These are phyloP conservation scores for Heterotilapia buettikoferi DNA, from an alignment of 2,113 vertebrate genomes.

Conservation along the genomic window DNA sequence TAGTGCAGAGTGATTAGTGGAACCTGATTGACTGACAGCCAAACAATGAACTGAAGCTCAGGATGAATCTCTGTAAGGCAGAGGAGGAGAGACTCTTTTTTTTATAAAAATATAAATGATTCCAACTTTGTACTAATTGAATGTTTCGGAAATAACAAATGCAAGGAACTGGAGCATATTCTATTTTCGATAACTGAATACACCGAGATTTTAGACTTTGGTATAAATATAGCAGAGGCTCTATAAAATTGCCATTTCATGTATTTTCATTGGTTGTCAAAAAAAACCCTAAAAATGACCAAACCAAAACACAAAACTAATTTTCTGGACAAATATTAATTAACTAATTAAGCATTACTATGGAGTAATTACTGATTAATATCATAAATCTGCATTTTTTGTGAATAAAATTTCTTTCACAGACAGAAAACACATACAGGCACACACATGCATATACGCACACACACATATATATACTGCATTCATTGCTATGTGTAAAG, in stretches of 20 bases:
- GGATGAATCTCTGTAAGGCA: not conserved
- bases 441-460: not conserved
- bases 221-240: not conserved
- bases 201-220: not conserved
- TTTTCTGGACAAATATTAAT: not conserved
- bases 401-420: not conserved
- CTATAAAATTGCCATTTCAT: not conserved
- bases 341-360: not conserved
- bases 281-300: rapidly evolving
- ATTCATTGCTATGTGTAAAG: not conserved
- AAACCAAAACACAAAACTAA: not conserved
- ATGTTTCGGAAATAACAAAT: rapidly evolving
- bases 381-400: not conserved
- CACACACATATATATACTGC: not conserved
- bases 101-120: not conserved
- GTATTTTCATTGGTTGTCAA: not conserved
- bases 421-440: not conserved
- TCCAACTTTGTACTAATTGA: not conserved
- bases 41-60: not conserved
- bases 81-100: not conserved
- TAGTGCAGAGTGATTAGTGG: not conserved
- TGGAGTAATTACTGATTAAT: not conserved
- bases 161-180: not conserved
- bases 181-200: not conserved
- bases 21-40: not conserved